Evolutionary conservation across 2,113 vertebrate genomes (phyloP), one percentile per base, ranked within the genome.

Genomic region (Eptatretus burgeri): DNA sequence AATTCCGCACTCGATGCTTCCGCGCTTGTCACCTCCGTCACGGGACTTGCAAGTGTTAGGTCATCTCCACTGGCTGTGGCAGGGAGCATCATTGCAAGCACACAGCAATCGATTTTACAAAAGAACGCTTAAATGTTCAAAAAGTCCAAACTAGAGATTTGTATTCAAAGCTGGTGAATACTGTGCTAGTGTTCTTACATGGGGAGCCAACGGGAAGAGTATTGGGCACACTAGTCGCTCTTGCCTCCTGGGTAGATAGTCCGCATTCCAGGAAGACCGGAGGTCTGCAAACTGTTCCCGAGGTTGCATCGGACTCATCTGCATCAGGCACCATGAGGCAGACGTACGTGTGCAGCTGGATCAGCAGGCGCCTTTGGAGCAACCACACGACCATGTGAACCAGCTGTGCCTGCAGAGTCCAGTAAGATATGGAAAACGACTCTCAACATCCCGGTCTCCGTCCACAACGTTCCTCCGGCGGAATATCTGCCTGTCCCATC

Each of bases 331-430:
- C 85, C 77, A 98, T 76, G 66, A 98, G 74, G 69, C 89, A 93
- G 17, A 84, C 85, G 0, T 88, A 98, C 1, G 89, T 95, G 74
- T 98, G 91, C 16, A 95, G 77, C 75, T 98, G 91, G 66, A 91
- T 81, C 11, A 98, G 78, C 12, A 93, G 79, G 16, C 85, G 75
- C 53, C 70, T 82, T 71, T 98, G 91, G 1, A 95, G 81, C 85
- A 95, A 84, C 89, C 89, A 98, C 63, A 93, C 81, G 71, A 98
- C 89, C 89, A 94, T 93, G 72, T 91, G 91, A 63, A 95, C 84
- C n/a, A 98, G 77, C 75, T 87, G 83, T 2, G 83, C 83, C 91
- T 98, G 74, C n/a, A 50, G 10, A 50, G 50, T n/a, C 27, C 5
- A 49, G n/a, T 70, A 18, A 64, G 12, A 17, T 0, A 0, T 64